Percentiles rank a stretch among this genome's conserved stretches.
These are phyloP conservation scores for Urosaurus nigricauda DNA, from an alignment of 2,797 vertebrate genomes.

Conservation along the genomic window DNA sequence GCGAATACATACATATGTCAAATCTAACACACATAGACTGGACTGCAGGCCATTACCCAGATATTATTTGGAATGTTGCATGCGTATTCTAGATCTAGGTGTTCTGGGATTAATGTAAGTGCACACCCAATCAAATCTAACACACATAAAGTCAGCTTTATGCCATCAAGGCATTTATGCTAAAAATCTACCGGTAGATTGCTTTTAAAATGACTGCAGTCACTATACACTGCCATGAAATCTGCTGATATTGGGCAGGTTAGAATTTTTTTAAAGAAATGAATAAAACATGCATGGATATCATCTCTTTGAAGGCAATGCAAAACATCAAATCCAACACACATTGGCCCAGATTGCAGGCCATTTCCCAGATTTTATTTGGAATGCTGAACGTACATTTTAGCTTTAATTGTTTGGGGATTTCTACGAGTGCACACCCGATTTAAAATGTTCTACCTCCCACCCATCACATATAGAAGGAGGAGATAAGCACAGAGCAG, in stretches of 20 bases:
- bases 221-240: no score
- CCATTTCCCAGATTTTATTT: not conserved
- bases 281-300: no score
- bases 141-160: slow-evolving; percentile 5
- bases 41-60: not conserved
- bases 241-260: no score
- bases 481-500: slow-evolving; percentile 20
- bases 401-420: not conserved
- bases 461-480: accelerated
- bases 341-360: not conserved
- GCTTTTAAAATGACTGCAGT: no score
- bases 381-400: no score
- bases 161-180: no score
- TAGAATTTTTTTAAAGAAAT: no score
- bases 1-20: not conserved
- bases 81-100: not conserved
- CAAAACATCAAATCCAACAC: not conserved
- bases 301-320: not conserved
- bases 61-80: no score
- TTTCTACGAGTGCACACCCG: no score
- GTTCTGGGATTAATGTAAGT: not conserved
- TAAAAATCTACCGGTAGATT: no score
- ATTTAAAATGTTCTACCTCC: not conserved
- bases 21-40: not conserved
- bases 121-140: not conserved